Evolutionary conservation across 2,888 invertebrate species (phyloP).

Genomic region (Drosophila merina): DNA sequence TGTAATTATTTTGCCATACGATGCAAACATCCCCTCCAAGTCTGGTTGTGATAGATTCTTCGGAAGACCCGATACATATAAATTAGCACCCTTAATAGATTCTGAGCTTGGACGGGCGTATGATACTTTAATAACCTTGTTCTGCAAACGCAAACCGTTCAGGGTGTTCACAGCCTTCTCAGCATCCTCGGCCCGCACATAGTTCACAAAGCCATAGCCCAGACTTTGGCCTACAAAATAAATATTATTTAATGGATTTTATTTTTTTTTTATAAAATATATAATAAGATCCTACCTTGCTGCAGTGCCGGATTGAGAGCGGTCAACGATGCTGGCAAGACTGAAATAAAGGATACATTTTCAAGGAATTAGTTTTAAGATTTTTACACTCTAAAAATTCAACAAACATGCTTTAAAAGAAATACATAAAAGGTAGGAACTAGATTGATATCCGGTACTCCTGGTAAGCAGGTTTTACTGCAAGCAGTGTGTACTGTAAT

Average conservation of each 20-base stretch:
- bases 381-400: not conserved
- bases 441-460: too few relatives aligned
- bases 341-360: conserved; percentile 56
- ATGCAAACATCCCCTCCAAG: conserved; percentile 96
- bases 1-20: conserved; percentile 98
- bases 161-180: conserved; percentile 99
- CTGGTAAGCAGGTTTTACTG: too few relatives aligned
- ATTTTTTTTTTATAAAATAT: not conserved
- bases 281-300: conserved; percentile 74
- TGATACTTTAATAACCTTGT: conserved; percentile 99
- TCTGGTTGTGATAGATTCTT: conserved; percentile 98
- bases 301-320: conserved; percentile 83
- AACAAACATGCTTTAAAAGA: not conserved
- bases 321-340: conserved; percentile 83
- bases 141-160: conserved; percentile 98
- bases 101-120: conserved; percentile 98
- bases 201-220: conserved; percentile 99
- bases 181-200: conserved; percentile 98
- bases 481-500: too few relatives aligned
- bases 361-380: not conserved
- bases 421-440: too few relatives aligned
- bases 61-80: conserved; percentile 98
- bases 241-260: not conserved
- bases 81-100: conserved; percentile 98
- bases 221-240: conserved; percentile 93